Evolutionary conservation across 2,797 vertebrate species (phyloP).

Genomic region (Thalassophryne amazonica): DNA sequence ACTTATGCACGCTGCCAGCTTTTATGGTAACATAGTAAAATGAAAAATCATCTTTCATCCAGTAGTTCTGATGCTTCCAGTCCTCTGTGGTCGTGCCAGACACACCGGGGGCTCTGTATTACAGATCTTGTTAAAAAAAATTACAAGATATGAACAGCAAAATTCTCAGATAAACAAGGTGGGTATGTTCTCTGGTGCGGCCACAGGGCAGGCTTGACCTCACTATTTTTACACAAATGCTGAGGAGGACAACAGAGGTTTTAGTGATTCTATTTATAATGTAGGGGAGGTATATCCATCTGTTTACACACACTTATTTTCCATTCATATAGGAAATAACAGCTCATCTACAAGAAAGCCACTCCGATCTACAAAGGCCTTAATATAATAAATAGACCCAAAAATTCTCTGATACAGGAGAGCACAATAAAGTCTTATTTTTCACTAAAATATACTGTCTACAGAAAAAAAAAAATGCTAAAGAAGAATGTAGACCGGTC

Average conservation of each 20-base stretch:
- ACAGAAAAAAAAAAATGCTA: conserved; percentile 2
- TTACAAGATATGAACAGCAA: conserved; percentile 9
- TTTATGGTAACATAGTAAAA: background rate
- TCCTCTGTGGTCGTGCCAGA: conserved; percentile 3
- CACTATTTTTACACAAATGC: conserved; percentile 38
- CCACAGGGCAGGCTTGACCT: conserved; percentile 15
- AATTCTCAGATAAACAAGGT: conserved; percentile 10
- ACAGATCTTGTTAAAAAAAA: conserved; percentile 3
- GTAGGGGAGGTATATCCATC: conserved; percentile 39
- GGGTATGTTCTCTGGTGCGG: conserved; percentile 1
- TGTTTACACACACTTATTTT: conserved; percentile 44
- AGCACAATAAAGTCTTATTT: conserved; percentile 37
- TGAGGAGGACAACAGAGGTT: conserved; percentile 20
- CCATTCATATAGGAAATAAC: conserved; percentile 50
- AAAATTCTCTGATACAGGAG: conserved; percentile 42
- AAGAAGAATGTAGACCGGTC: conserved; percentile 35
- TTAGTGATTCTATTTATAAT: conserved; percentile 34
- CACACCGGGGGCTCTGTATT: conserved; percentile 2
- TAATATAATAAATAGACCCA: conserved; percentile 44
- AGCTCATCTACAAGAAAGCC: conserved; percentile 29
- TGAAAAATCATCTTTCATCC: background rate
- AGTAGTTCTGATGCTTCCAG: background rate
- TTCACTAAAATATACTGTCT: conserved; percentile 32
- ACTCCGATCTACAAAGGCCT: conserved; percentile 39
- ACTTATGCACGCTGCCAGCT: no score